Percentiles rank a stretch among this genome's conserved stretches.
Conservation (phyloP, 2,888 invertebrate genomes). For the Agrotis segetum region DNA sequence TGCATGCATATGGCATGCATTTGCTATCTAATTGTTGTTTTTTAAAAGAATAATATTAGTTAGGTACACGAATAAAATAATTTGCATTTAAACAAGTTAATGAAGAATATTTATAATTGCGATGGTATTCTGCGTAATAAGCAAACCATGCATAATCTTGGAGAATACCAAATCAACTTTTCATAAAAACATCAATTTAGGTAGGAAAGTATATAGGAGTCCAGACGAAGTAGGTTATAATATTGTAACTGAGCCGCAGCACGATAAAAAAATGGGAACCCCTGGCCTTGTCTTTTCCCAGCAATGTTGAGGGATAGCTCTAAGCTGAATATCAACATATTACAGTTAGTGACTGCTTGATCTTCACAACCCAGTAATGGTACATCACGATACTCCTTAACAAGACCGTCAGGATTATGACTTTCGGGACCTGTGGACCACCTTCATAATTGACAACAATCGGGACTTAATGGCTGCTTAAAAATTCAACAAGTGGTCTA, state of each 20-base stretch:
- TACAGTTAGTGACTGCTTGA: no score
- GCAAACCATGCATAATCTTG: neutral
- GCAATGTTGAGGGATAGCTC: no score
- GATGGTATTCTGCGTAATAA: neutral
- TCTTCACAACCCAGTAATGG: no score
- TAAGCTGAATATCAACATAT: no score
- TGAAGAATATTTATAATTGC: neutral
- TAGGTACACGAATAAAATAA: neutral
- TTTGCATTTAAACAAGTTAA: neutral
- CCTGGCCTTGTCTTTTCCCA: no score
- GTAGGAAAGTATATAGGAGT: no score
- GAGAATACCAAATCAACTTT: neutral
- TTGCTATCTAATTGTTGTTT: neutral
- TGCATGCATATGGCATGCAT: neutral
- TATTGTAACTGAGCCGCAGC: no score
- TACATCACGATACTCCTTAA: neutral
- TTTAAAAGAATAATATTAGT: neutral
- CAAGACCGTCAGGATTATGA: neutral
- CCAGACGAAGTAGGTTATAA: no score
- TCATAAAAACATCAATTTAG: neutral
- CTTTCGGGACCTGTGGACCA: neutral
- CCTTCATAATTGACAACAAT: neutral
- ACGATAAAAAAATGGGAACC: no score
- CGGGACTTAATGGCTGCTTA: neutral
- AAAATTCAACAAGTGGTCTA: neutral